Evolutionary conservation across 37 sponge, comb jelly and placozoan genomes (phyloP), one percentile per base, ranked within the genome.

Genomic region (Mnemiopsis leidyi): DNA sequence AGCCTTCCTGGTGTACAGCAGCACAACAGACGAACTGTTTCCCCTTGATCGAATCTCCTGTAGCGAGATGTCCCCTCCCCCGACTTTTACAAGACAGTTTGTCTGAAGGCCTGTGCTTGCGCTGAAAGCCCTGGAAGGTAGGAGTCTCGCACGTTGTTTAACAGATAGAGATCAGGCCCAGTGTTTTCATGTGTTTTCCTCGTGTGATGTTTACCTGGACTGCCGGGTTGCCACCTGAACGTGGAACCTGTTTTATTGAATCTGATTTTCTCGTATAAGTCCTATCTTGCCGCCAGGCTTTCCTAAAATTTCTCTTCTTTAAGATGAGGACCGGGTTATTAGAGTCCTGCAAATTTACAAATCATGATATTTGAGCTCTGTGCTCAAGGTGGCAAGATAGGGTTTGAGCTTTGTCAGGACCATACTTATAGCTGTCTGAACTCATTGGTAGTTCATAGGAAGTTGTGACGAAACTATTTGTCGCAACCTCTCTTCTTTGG

Each of bases 341-440:
- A 18, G 61, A 48, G 61, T 18, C 13, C 13, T 48, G n/a, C n/a
- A n/a, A n/a, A n/a, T 18, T 48, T 48, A 48, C 61, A 5, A 48
- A 5, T 48, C 9, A 48, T 48, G 5, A 48, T 48, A 48, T 48
- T 48, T 48, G 61, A 48, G 61, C 5, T 48, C 13, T 48, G n/a
- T n/a, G n/a, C n/a, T 48, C 9, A 18, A 48, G 13, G 5, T 48
- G 61, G 61, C 61, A 48, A 48, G 61, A 48, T 48, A 13, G 61
- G 13, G 5, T 48, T 48, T 48, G 61, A 48, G 61, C 5, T 48
- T 48, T 48, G 61, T 48, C 61, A 48, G 61, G 30, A 71, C 9
- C n/a, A 32, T 77, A 77, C 79, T 34, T 77, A 77, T 77, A 77
- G 26, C 79, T 77, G 79, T 77, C 79, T 77, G 79, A 77, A 77